Base-by-base conservation (phyloP, 2,113 vertebrate species). In the Cricetomys ansorgei region DNA sequence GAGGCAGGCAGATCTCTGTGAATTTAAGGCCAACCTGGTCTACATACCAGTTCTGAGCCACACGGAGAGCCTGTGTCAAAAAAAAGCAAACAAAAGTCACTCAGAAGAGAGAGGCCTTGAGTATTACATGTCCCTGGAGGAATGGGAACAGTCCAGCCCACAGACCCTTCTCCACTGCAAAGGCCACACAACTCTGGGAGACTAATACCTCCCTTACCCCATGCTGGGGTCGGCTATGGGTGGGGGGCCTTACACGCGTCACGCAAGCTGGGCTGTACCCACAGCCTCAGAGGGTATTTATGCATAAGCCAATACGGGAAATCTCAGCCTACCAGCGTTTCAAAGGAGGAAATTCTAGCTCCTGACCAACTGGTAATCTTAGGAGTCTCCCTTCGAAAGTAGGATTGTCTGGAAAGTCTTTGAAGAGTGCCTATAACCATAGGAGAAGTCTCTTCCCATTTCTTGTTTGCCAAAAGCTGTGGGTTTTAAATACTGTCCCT, bases 381-480 rank as follows among this genome's bases (percentile, higher is more conserved):
- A 84, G 69, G 96, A 43, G 48, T 21, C 65, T 92, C 84, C 59
- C 34, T 92, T 93, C 76, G 86, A 81, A 94, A 91, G 55, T 85
- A 95, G 72, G 40, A 76, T 92, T 85, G 76, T 96, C 92, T 81
- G 40, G 48, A 50, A 95, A 43, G 16, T 72, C n/a, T 94, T 92
- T 88, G 34, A 92, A 92, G 53, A 81, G 69, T 90, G 57, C 65
- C 86, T 96, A 57, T 90, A 93, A 76, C 87, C 87, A 92, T 37
- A 34, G 55, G n/a, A 90, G 85, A 94, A 95, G 72, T 59, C 29
- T 65, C 65, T 50, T 95, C 31, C 85, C 73, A 79, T 67, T 94
- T 31, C 27, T 59, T 77, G 21, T 94, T 96, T 94, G 70, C 88
- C 77, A 75, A 69, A 90, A 93, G 92, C 96, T 89, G 53, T 94